Evolutionary conservation across 92 coral and sea anemone species (phyloP), one percentile per base, ranked within the genome.

Genomic region (Palythoa heliodiscus): DNA sequence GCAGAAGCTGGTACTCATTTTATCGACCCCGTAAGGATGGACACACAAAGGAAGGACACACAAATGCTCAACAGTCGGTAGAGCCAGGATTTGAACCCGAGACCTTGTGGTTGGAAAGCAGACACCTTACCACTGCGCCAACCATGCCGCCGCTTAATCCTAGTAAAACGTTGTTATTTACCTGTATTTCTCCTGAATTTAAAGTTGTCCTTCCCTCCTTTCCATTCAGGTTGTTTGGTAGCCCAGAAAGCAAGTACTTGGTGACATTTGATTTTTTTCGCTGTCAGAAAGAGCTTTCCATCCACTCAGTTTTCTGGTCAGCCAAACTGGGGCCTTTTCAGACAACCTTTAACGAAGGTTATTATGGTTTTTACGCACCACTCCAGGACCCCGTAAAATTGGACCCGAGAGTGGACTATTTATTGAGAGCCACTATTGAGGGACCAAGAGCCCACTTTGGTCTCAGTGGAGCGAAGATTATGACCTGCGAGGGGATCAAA

Each of bases 231-330:
- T 66, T 80, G 39, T 80, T 80, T 39, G 84, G 84, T 40, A 80
- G 84, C 48, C 74, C 84, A 3, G 84, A 35, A 23, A 11, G 73
- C 60, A 80, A 47, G 43, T 80, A 80, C 58, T 47, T 55, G 9
- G 84, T 80, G 22, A 64, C 84, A 7, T 47, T 80, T 48, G 73
- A 80, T 61, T 80, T 80, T 68, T 80, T 64, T 52, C 84, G 84
- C 43, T 80, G 84, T 25, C 84, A 80, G 73, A 80, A 80, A 39
- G 74, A 80, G 50, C 84, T 80, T 22, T 80, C 84, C 16, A 80
- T 80, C 43, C 84, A 80, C 63, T 80, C 84, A 13, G 73, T 80
- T 16, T 80, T 80, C 72, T 80, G 84, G 84, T 80, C 84, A 1
- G 43, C 84, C 40, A 64, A 66, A 52, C 74, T 80, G 40, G 84